Base-by-base conservation (phyloP, 2,113 vertebrate species). In the Platichthys flesus region DNA sequence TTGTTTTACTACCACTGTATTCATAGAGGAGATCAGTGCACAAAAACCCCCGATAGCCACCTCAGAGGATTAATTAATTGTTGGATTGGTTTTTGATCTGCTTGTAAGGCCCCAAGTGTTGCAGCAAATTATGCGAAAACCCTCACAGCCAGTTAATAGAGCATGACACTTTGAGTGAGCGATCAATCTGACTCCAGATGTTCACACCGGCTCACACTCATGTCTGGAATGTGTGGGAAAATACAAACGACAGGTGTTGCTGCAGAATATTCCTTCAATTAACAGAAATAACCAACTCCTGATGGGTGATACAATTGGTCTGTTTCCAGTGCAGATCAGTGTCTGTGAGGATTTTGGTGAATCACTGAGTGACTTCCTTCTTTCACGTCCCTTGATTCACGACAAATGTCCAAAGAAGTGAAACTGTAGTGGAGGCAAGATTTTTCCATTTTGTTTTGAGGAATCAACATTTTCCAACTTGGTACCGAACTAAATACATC, bases 131-230 rank as follows among this genome's bases (percentile, higher is more conserved):
- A 89, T 83, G 79, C 85, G 66, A 70, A 78, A 24, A 21, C 21
- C 54, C 81, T 78, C 45, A 3, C 62, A 80, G 87, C 78, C 76
- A 71, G 37, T 81, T 90, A 88, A 89, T 90, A 80, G 87, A 72
- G 73, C 79, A 14, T 61, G 71, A 70, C 71, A 61, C 82, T 78
- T 68, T 76, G 80, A 88, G 82, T 86, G 78, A 81, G 63, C 68
- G 72, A 84, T 88, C 72, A 61, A 76, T 76, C 82, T 63, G 71
- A 80, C 70, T 71, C 47, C 71, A 42, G 68, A 79, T 51, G 47
- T 72, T 75, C 62, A 51, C 74, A 80, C 18, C 16, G 82, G 71
- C 71, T 75, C 58, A 42, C 64, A 71, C 20, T 21, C 84, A 75
- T 24, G 73, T 57, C 62, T 68, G 31, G 58, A 78, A 69, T 63